These are phyloP conservation scores for Pholis gunnellus DNA, from an alignment of 2,113 vertebrate species.

Conservation along the genomic window DNA sequence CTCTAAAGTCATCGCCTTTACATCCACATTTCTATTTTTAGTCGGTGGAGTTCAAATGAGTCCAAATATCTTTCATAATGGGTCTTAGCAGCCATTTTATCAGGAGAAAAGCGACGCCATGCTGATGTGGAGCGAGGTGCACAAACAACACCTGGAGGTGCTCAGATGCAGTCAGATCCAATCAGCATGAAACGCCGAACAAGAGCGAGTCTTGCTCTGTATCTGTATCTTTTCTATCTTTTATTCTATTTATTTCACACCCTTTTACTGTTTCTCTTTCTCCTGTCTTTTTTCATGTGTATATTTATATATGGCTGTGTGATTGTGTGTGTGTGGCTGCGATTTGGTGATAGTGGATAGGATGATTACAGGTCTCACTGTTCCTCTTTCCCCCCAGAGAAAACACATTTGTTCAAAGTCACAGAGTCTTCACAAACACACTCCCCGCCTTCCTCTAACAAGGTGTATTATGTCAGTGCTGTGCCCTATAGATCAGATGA, in stretches of 20 bases:
- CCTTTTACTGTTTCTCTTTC: conserved; percentile 28
- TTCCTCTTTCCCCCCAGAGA: conserved; percentile 61
- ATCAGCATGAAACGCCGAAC: conserved; percentile 43
- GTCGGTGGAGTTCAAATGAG: conserved; percentile 59
- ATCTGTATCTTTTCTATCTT: not conserved
- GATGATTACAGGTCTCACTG: conserved; percentile 71
- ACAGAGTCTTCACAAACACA: conserved; percentile 57
- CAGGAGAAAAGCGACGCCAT: conserved; percentile 23
- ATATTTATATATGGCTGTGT: conserved; percentile 11
- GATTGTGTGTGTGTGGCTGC: conserved; percentile 35
- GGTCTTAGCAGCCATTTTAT: conserved; percentile 43
- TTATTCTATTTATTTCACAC: conserved; percentile 33
- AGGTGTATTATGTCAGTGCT: conserved; percentile 74
- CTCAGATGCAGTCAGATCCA: conserved; percentile 56
- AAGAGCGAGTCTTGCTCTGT: conserved; percentile 17
- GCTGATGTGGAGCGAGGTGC: conserved; percentile 40
- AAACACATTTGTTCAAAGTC: conserved; percentile 78
- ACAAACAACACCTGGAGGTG: conserved; percentile 72
- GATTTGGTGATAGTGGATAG: conserved; percentile 47
- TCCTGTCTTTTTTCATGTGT: conserved; percentile 5
- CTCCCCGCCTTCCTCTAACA: conserved; percentile 72
- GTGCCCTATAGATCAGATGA: conserved; percentile 78
- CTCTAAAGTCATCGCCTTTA: conserved; percentile 73
- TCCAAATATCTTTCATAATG: conserved; percentile 52
- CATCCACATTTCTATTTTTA: conserved; percentile 74